Evolutionary conservation across 2,888 invertebrate species (phyloP), one percentile per base, ranked within the genome.

Genomic region (Cerceris rybyensis): DNA sequence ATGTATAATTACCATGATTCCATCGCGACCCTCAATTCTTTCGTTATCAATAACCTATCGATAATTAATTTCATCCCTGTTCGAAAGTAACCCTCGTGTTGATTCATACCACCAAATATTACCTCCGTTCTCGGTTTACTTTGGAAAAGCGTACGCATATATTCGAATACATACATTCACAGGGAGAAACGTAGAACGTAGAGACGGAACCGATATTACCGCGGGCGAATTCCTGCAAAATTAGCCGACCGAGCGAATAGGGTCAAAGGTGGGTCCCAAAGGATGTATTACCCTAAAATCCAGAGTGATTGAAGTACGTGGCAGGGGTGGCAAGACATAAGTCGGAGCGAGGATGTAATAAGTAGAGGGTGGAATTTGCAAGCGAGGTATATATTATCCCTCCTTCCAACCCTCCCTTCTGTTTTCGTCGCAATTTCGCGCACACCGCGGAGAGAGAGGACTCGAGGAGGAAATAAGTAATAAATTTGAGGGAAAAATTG

Each of bases 221-320:
- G 49, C 57, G 50, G 7, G 69, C 63, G 66, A 75, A 83, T 74
- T 76, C 71, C 66, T 57, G 17, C 6, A 43, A 83, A 76, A 83
- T 83, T 80, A 83, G 59, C 75, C 70, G 55, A 64, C 60, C 28
- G 50, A 58, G 52, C 52, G 70, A 70, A 75, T 59, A 76, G 64
- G 72, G 72, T 70, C 72, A 73, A 68, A 81, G 69, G 58, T 61
- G 55, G 42, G 42, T 63, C 49, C 58, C 75, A 59, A 58, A 71
- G 71, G 71, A 71, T 69, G 63, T 71, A 76, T 78, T 78, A 78
- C 59, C 50, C 71, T 68, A 68, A 76, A 71, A 71, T 71, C 71
- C 61, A 59, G 46, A 60, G 67, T 71, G 76, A 78, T 78, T 68
- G 71, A 71, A 60, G 70, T 57, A 63, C 28, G 63, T 11, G 50